Evolutionary conservation across 2,113 vertebrate genomes (phyloP).

Genomic region (Planiliza haematocheilus): DNA sequence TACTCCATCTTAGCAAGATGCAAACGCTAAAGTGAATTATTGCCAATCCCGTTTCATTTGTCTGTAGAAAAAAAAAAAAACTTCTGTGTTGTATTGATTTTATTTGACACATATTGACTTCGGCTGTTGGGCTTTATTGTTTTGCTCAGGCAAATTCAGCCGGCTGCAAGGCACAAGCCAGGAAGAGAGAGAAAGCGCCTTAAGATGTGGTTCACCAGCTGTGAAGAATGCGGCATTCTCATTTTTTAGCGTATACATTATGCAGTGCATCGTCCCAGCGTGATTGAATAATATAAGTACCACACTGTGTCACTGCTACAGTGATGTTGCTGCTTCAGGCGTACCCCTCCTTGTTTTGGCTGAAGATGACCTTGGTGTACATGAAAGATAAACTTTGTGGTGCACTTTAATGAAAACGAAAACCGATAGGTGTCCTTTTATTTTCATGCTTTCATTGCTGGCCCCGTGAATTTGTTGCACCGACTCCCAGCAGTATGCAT

Average conservation of each 20-base stretch:
- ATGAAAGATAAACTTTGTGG: not conserved
- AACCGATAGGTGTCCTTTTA: not conserved
- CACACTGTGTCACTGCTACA: conserved; percentile 39
- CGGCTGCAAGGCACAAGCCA: conserved; percentile 9
- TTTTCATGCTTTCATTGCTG: conserved; percentile 25
- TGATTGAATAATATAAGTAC: conserved; percentile 60
- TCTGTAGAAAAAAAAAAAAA: conserved; percentile 58
- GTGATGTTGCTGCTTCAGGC: conserved; percentile 36
- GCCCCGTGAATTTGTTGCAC: conserved; percentile 31
- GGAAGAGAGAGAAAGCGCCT: conserved; percentile 15
- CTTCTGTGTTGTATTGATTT: conserved; percentile 59
- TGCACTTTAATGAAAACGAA: not conserved
- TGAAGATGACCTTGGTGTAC: not conserved
- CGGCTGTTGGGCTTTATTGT: conserved; percentile 57
- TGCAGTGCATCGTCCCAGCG: conserved; percentile 39
- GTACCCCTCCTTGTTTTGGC: not conserved
- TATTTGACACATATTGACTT: conserved; percentile 65
- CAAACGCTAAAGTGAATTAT: conserved; percentile 33
- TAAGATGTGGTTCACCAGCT: conserved; percentile 46
- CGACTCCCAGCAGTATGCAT: conserved; percentile 36
- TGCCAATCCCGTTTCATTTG: conserved; percentile 41
- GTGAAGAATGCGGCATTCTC: conserved; percentile 42
- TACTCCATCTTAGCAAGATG: conserved; percentile 31
- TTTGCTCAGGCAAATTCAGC: conserved; percentile 46
- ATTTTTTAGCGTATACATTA: conserved; percentile 44